A percentile compares a stretch with the other conserved stretches of the same genome.
Conservation (phyloP, 2,113 vertebrate genomes). For the Psittacus erithacus region DNA sequence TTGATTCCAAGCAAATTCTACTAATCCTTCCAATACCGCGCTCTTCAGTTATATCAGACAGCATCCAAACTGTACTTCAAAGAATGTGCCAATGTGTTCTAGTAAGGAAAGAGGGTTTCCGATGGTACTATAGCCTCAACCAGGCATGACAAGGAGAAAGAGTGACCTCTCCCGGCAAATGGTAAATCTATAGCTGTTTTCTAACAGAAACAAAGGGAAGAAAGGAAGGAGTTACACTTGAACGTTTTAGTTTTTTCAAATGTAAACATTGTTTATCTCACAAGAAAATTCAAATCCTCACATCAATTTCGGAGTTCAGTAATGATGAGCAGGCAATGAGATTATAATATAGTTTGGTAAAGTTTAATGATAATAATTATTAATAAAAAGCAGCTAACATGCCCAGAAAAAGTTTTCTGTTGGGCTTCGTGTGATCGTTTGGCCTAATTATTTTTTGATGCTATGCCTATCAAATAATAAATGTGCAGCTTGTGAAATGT, state of each 20-base stretch:
- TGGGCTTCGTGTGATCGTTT: slow-evolving; percentile 20
- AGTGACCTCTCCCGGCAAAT: slow-evolving; percentile 79
- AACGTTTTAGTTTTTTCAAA: background rate
- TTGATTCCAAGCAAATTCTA: background rate
- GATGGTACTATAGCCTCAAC: background rate
- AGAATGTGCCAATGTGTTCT: background rate
- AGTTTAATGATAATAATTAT: slow-evolving; percentile 46
- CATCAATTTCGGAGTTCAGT: slow-evolving; percentile 1
- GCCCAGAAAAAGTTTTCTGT: slow-evolving; percentile 35
- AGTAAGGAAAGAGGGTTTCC: background rate
- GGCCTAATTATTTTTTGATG: slow-evolving; percentile 54
- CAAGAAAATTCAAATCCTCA: slow-evolving; percentile 37
- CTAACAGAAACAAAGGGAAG: background rate
- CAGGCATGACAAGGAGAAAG: slow-evolving; percentile 70
- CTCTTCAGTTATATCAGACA: background rate
- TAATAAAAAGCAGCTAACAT: slow-evolving; percentile 26
- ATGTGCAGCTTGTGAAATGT: slow-evolving; percentile 43
- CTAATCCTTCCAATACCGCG: background rate
- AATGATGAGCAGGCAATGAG: slow-evolving; percentile 17
- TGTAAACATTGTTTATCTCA: background rate
- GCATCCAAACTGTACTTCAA: slow-evolving; percentile 28
- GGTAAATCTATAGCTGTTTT: background rate
- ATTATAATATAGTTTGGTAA: slow-evolving; percentile 21
- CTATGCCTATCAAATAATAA: slow-evolving; percentile 53
- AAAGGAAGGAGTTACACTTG: background rate